Evolutionary conservation across 2,888 invertebrate species (phyloP).

Genomic region (Lymantria dispar): DNA sequence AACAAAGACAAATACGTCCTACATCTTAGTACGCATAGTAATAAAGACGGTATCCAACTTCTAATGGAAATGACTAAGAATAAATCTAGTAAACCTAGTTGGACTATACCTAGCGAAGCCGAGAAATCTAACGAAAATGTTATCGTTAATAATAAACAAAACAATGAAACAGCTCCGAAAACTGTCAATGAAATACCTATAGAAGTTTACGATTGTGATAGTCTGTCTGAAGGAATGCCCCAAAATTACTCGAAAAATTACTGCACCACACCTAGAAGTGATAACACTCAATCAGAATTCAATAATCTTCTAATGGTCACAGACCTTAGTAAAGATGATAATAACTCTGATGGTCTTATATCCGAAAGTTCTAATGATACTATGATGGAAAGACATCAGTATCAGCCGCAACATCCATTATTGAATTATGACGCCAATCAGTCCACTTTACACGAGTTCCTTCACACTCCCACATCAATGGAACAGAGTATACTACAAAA

Average conservation of each 20-base stretch:
- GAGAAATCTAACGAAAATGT: slow-evolving; percentile 42
- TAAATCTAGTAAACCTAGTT: slow-evolving; percentile 58
- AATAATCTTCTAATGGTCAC: slow-evolving; percentile 51
- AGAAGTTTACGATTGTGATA: slow-evolving; percentile 72
- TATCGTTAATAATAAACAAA: slow-evolving; percentile 37
- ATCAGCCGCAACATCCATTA: slow-evolving; percentile 48
- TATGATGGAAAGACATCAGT: slow-evolving; percentile 61
- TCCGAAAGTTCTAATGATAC: slow-evolving; percentile 64
- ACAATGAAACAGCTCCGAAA: slow-evolving; percentile 43
- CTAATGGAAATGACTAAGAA: slow-evolving; percentile 60
- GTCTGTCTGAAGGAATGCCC: slow-evolving; percentile 59
- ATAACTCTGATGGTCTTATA: slow-evolving; percentile 67
- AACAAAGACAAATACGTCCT: slow-evolving; percentile 83
- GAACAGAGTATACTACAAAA: slow-evolving; percentile 59
- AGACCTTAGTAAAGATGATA: slow-evolving; percentile 68
- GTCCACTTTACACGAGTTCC: slow-evolving; percentile 58
- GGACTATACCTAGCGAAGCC: slow-evolving; percentile 69
- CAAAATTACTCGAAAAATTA: slow-evolving; percentile 63
- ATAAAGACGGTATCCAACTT: slow-evolving; percentile 66
- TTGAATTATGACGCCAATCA: slow-evolving; percentile 57
- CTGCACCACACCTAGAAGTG: slow-evolving; percentile 44
- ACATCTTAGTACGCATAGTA: slow-evolving; percentile 78
- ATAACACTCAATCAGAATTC: slow-evolving; percentile 45
- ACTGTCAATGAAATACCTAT: slow-evolving; percentile 64
- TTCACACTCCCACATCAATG: slow-evolving; percentile 59